phyloP scores from a whole-genome alignment of 2,888 invertebrate species.

The Magallana nippona region DNA sequence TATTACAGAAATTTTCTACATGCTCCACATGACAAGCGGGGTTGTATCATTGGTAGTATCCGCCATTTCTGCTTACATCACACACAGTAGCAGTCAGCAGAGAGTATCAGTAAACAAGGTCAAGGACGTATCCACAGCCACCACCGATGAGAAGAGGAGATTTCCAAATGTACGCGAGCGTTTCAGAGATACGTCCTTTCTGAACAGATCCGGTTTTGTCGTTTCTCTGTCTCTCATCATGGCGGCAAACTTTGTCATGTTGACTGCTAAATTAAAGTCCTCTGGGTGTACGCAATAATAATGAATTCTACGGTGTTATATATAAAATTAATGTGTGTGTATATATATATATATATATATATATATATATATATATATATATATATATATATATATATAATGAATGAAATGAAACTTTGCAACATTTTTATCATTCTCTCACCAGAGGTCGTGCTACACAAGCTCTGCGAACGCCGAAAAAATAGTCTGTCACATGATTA shows the following conservation, averaged over 20 bases:
- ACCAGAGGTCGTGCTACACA: no score
- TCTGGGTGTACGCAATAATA: background rate
- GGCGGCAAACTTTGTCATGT: background rate
- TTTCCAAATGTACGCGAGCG: background rate
- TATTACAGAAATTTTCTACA: background rate
- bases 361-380: no score
- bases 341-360: no score
- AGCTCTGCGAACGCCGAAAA: no score
- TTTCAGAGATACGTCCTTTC: background rate
- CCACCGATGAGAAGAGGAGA: background rate
- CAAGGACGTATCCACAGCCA: background rate
- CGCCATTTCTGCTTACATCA: background rate
- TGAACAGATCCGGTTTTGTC: background rate
- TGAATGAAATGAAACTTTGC: no score
- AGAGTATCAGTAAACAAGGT: background rate
- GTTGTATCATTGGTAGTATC: background rate
- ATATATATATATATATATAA: no score
- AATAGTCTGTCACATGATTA: no score
- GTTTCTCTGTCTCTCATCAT: background rate
- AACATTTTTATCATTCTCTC: no score
- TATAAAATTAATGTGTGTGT: no score
- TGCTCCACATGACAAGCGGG: slow-evolving; percentile 6
- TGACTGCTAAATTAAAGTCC: background rate
- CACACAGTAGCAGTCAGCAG: background rate
- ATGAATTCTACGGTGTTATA: no score